Conservation (phyloP, 1,140 invertebrate genomes). For the Drosophila rufa region DNA sequence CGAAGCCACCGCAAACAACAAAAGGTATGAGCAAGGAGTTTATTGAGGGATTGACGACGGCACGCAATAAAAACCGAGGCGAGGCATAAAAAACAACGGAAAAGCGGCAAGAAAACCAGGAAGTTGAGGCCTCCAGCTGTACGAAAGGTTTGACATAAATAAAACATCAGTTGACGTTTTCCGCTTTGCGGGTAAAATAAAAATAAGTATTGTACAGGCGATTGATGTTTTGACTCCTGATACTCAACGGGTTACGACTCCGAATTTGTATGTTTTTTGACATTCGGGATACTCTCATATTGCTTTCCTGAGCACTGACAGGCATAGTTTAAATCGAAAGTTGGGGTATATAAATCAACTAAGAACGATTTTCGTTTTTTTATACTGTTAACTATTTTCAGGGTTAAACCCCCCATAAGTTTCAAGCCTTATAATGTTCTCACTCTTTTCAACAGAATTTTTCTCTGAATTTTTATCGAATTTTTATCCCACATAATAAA, state of each 20-base stretch:
- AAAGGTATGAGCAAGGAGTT: constrained; percentile 32
- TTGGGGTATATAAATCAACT: background rate
- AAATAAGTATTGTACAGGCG: constrained; percentile 41
- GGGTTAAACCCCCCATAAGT: no score
- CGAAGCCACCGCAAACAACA: constrained; percentile 42
- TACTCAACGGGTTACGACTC: constrained; percentile 23
- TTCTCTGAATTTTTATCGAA: no score
- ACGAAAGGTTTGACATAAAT: constrained; percentile 64
- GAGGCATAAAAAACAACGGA: constrained; percentile 50
- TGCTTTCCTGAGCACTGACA: constrained; percentile 7
- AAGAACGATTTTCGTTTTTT: no score
- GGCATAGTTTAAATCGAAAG: background rate
- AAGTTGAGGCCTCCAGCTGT: constrained; percentile 54
- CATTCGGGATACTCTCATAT: background rate
- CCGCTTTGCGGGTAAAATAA: constrained; percentile 43
- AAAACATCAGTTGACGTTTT: constrained; percentile 51
- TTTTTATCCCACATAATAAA: no score
- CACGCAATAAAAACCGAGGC: constrained; percentile 58
- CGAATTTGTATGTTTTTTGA: constrained; percentile 35
- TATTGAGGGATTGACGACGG: constrained; percentile 59
- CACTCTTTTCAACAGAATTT: no score
- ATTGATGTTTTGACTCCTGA: constrained; percentile 46
- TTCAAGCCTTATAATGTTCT: no score
- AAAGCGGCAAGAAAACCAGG: constrained; percentile 50
- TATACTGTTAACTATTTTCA: no score